phyloP scores from a whole-genome alignment of 2,113 vertebrate genomes.

The Circaetus gallicus region DNA sequence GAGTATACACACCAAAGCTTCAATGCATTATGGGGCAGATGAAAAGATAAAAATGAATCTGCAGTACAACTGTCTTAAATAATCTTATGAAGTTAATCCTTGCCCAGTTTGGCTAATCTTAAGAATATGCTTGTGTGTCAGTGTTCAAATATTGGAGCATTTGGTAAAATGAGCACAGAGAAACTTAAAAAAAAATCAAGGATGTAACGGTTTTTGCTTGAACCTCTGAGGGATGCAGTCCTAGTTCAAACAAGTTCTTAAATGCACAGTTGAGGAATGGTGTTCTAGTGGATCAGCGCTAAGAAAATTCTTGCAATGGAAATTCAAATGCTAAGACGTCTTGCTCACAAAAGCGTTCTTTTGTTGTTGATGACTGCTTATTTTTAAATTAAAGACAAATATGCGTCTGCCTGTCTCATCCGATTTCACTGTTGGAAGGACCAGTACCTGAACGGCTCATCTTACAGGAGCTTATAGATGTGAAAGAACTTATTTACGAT shows the following conservation, averaged over 20 bases:
- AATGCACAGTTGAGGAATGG: background rate
- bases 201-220: background rate
- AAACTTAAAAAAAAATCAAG: background rate
- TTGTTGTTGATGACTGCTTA: background rate
- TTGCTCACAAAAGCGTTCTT: background rate
- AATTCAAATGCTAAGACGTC: background rate
- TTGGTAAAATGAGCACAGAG: background rate
- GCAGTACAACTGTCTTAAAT: background rate
- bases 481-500: background rate
- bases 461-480: background rate
- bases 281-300: background rate
- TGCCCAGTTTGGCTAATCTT: background rate
- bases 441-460: background rate
- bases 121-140: background rate
- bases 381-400: background rate
- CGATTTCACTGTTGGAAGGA: background rate
- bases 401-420: background rate
- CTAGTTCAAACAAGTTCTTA: background rate
- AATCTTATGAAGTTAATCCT: background rate
- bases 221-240: background rate
- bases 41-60: background rate
- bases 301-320: background rate
- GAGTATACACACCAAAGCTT: background rate
- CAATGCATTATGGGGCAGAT: background rate
- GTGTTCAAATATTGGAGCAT: background rate